Conservation (phyloP, 2,797 vertebrate species). For the Thalassophryne amazonica region DNA sequence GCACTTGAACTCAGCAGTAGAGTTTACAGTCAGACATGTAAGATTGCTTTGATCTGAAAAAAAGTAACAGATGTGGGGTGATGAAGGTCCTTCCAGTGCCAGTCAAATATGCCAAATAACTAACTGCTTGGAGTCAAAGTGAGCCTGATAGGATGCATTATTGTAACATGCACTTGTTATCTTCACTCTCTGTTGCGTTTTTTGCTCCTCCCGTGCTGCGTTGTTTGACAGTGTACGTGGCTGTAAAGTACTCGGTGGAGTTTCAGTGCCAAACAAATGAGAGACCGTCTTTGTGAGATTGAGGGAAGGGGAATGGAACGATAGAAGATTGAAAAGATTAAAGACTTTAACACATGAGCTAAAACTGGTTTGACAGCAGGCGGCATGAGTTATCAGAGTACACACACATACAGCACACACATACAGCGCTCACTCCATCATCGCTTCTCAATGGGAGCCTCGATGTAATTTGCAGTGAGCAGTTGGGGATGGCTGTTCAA, state of each 20-base stretch:
- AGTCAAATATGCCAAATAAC: too few species aligned
- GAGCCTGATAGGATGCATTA: too few species aligned
- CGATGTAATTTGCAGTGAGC: slow-evolving; percentile 71
- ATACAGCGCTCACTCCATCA: slow-evolving; percentile 36
- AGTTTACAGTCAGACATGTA: too few species aligned
- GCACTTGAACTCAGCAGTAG: too few species aligned
- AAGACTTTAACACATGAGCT: slow-evolving; percentile 60
- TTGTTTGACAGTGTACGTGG: slow-evolving; percentile 50
- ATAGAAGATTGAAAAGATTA: slow-evolving; percentile 59
- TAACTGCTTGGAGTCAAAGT: too few species aligned
- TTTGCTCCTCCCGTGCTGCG: slow-evolving; percentile 22
- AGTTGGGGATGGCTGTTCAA: slow-evolving; percentile 72
- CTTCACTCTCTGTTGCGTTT: slow-evolving; percentile 3
- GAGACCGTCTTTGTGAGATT: slow-evolving; percentile 12
- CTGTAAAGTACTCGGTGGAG: slow-evolving; percentile 47
- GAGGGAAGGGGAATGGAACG: slow-evolving; percentile 13
- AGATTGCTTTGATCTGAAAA: too few species aligned
- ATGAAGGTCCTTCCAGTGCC: too few species aligned
- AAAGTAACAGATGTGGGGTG: too few species aligned
- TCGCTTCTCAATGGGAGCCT: slow-evolving; percentile 55
- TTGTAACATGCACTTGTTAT: background rate
- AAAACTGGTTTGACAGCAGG: slow-evolving; percentile 56
- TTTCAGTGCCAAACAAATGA: slow-evolving; percentile 42
- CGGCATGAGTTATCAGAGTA: slow-evolving; percentile 43
- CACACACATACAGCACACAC: slow-evolving; percentile 18